These are phyloP conservation scores for Orientallactaga bullata DNA, from an alignment of 2,113 vertebrate genomes.

Conservation along the genomic window DNA sequence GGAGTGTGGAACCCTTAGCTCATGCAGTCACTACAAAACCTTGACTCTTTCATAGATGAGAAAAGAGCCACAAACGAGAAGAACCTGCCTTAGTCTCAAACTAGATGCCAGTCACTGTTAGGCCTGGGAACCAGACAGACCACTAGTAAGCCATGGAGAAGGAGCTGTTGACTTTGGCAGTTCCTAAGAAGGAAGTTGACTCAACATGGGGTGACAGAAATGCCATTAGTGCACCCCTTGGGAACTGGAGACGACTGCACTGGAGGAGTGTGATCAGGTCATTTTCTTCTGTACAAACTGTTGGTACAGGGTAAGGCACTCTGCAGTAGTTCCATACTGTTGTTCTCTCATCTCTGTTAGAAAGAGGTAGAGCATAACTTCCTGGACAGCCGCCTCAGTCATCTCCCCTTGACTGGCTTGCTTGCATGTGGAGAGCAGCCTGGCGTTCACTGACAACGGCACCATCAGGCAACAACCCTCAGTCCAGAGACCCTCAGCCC, in stretches of 20 bases:
- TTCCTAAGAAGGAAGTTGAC: constrained; percentile 19
- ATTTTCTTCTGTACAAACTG: not conserved
- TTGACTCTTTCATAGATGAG: not conserved
- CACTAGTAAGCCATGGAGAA: not conserved
- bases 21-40: not conserved
- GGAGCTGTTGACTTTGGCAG: not conserved
- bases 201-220: not conserved
- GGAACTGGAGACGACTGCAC: not conserved
- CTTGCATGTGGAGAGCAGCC: not conserved
- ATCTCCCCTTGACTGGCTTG: fast-evolving
- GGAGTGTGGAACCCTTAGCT: not conserved
- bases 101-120: not conserved
- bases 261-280: not conserved
- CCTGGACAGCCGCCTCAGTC: not conserved
- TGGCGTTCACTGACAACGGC: not conserved
- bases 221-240: not conserved
- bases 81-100: not conserved
- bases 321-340: constrained; percentile 14
- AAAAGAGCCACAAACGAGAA: not conserved
- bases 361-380: not conserved
- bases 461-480: not conserved
- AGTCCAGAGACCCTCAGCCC: not conserved
- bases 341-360: not conserved
- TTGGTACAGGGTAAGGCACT: not conserved
- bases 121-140: not conserved